A percentile compares a stretch with the other conserved stretches of the same genome.
Conservation (phyloP, 2,888 invertebrate species). For the Fissipunctia ypsillon region DNA sequence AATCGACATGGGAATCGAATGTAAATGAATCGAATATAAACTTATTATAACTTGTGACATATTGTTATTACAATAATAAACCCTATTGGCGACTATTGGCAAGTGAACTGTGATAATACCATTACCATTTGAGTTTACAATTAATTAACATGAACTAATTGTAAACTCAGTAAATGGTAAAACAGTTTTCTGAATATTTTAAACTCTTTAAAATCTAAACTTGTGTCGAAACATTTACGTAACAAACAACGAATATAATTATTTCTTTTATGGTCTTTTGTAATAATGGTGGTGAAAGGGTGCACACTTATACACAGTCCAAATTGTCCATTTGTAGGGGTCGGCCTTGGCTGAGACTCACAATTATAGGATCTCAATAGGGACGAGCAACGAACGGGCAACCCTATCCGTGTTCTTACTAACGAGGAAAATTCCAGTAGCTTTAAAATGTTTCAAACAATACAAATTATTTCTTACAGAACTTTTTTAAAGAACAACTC, state of each 20-base stretch:
- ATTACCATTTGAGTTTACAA: slow-evolving; percentile 6
- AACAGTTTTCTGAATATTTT: background rate
- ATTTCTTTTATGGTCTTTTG: slow-evolving; percentile 54
- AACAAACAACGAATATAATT: slow-evolving; percentile 49
- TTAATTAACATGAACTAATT: background rate
- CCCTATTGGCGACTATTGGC: slow-evolving; percentile 21
- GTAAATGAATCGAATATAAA: slow-evolving; percentile 45
- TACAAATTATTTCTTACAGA: slow-evolving; percentile 53
- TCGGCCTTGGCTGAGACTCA: slow-evolving; percentile 48
- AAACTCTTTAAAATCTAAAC: slow-evolving; percentile 8
- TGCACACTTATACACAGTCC: slow-evolving; percentile 40
- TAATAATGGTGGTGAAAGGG: slow-evolving; percentile 59
- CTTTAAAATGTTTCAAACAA: slow-evolving; percentile 52
- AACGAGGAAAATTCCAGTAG: slow-evolving; percentile 55
- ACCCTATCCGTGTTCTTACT: slow-evolving; percentile 46
- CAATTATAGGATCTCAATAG: slow-evolving; percentile 38
- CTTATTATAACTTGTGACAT: slow-evolving; percentile 48
- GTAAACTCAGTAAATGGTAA: background rate
- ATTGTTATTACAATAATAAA: slow-evolving; percentile 33
- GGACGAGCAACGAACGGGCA: slow-evolving; percentile 6
- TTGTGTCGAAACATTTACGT: slow-evolving; percentile 32
- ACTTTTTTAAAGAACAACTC: slow-evolving; percentile 32
- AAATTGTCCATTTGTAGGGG: slow-evolving; percentile 61
- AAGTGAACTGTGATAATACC: slow-evolving; percentile 23
- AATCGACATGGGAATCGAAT: slow-evolving; percentile 52